Percentiles rank a stretch among this genome's conserved stretches.
phyloP scores from a whole-genome alignment of 1,140 invertebrate genomes.

The Zaprionus davidi region DNA sequence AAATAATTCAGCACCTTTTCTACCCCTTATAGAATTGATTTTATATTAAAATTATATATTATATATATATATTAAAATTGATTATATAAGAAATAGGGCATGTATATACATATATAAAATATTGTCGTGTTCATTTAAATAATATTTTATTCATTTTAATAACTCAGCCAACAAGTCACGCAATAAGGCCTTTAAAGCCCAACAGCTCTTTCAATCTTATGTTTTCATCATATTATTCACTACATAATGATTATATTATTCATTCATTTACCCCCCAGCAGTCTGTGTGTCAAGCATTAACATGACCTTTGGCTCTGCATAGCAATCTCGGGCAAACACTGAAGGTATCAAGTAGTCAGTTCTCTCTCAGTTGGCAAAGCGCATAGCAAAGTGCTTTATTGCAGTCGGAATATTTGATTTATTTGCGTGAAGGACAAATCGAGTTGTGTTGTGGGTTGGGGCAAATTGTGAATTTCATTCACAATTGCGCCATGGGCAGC shows the following conservation, averaged over 20 bases:
- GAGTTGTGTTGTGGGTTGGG: background rate
- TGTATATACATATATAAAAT: no score
- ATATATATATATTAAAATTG: no score
- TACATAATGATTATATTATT: background rate
- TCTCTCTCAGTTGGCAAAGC: background rate
- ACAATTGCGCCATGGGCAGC: background rate
- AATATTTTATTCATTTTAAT: background rate
- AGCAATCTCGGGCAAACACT: background rate
- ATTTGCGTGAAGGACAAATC: conserved; percentile 24
- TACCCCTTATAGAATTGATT: background rate
- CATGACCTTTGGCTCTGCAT: background rate
- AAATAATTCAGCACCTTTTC: no score
- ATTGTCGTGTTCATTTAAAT: background rate
- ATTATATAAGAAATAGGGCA: no score
- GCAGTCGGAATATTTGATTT: conserved; percentile 15
- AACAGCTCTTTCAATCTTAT: background rate
- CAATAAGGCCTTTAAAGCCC: background rate
- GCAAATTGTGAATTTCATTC: conserved; percentile 27
- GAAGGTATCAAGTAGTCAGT: background rate
- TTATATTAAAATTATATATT: background rate
- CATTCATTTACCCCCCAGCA: background rate
- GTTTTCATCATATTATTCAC: background rate
- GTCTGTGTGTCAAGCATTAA: background rate
- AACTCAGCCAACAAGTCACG: background rate
- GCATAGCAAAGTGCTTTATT: conserved; percentile 27